Conservation (phyloP, 2,888 invertebrate species). For the Carterocephalus palaemon region DNA sequence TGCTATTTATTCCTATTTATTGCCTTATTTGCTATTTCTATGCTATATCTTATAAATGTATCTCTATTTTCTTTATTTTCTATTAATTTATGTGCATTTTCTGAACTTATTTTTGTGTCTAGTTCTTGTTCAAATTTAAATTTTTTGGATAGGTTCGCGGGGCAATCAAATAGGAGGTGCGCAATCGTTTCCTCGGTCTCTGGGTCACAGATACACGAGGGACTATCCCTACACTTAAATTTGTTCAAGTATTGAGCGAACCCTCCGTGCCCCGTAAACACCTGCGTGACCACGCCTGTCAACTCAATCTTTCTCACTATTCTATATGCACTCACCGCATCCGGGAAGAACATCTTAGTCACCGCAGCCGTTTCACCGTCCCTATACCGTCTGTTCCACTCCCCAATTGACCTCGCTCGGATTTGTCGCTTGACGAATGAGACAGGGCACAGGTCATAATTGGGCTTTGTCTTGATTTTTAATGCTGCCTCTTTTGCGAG, state of each 20-base stretch:
- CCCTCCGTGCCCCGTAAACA: not conserved
- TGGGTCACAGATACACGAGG: not conserved
- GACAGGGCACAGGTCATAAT: constrained; percentile 1
- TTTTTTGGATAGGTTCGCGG: no score
- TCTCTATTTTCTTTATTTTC: no score
- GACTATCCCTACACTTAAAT: not conserved
- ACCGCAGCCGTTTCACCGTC: not conserved
- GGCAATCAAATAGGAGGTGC: not conserved
- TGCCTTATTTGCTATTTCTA: no score
- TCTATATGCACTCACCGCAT: not conserved
- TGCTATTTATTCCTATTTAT: no score
- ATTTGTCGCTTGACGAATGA: constrained; percentile 1
- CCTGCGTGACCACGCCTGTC: not conserved
- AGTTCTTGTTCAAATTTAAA: no score
- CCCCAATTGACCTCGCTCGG: not conserved
- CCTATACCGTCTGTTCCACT: not conserved
- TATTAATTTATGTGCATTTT: no score
- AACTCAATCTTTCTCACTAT: not conserved
- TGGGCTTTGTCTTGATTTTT: not conserved
- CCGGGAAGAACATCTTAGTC: not conserved
- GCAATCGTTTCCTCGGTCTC: not conserved
- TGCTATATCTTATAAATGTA: no score
- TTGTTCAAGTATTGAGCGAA: not conserved
- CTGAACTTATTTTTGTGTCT: no score
- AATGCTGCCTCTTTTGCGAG: no score